Evolutionary conservation across 2,113 vertebrate genomes (phyloP), one percentile per base, ranked within the genome.

Genomic region (Polypterus bichir): DNA sequence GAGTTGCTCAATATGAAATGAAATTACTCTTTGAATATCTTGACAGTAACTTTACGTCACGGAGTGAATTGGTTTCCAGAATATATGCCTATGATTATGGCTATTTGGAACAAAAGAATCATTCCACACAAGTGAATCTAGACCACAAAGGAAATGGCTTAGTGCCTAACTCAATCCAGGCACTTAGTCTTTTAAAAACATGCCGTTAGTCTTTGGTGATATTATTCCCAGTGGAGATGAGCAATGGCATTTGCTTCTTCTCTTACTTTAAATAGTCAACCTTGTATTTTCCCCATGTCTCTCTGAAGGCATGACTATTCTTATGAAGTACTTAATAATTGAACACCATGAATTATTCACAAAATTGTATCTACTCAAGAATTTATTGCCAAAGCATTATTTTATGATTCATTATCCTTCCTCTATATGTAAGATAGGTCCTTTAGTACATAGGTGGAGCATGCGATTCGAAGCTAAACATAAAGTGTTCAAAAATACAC

Each of bases 141-240:
- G 47, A 3, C 61, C 52, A 64, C 60, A 46, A 60, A 8, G 52
- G 62, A 5, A 69, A 71, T 60, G 60, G 63, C 63, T 68, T 68
- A 54, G 62, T 69, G 3, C 10, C 10, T 6, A 52, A 52, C 10
- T 6, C 46, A 68, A 61, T 62, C 6, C 69, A 71, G 7, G 62
- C 69, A 52, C 66, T 62, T 61, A 65, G 70, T 56, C 59, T 74
- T 5, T 46, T 74, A 2, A 8, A 46, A 76, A 72, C 5, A 64
- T 65, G 47, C 62, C 67, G 4, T 55, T 64, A 44, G 3, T 74
- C 49, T 74, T 72, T 66, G 70, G 71, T 46, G 63, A 73, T 67
- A 53, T 71, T 4, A 6, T 69, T 1, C 2, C 66, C 5, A 59
- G 3, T 64, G 46, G 65, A 49, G 58, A 69, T 59, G 10, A 3